phyloP scores from a whole-genome alignment of 2,113 vertebrate species.

The Malurus melanocephalus region DNA sequence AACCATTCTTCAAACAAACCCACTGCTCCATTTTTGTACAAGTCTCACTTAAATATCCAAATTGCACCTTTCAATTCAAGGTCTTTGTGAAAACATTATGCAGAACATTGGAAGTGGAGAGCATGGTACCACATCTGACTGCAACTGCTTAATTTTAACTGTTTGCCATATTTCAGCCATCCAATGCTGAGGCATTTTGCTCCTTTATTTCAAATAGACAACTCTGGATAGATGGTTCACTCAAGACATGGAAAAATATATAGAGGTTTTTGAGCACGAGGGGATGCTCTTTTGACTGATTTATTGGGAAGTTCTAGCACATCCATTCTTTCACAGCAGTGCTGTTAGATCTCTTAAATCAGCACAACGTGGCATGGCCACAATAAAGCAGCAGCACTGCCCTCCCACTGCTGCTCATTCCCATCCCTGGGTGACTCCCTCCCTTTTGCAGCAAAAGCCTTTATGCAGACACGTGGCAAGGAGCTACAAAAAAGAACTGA shows the following conservation, averaged over 20 bases:
- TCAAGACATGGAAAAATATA: background rate
- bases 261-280: background rate
- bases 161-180: background rate
- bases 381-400: background rate
- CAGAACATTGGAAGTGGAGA: background rate
- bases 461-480: conserved; percentile 6
- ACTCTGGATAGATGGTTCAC: background rate
- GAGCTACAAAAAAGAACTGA: conserved; percentile 22
- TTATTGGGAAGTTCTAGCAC: background rate
- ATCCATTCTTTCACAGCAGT: background rate
- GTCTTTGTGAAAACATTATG: background rate
- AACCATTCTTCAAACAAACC: background rate
- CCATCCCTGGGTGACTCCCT: background rate
- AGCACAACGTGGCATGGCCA: background rate
- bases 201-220: background rate
- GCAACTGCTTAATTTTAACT: background rate
- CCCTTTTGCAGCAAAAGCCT: background rate
- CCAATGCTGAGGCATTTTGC: background rate
- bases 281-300: background rate
- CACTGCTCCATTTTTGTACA: background rate
- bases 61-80: background rate
- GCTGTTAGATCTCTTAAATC: background rate
- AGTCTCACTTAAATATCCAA: background rate
- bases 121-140: background rate
- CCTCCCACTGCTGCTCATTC: background rate